Percentiles rank a stretch among this genome's conserved stretches.
These are phyloP conservation scores for Echeneis naucrates DNA, from an alignment of 2,797 vertebrate species.

Conservation along the genomic window DNA sequence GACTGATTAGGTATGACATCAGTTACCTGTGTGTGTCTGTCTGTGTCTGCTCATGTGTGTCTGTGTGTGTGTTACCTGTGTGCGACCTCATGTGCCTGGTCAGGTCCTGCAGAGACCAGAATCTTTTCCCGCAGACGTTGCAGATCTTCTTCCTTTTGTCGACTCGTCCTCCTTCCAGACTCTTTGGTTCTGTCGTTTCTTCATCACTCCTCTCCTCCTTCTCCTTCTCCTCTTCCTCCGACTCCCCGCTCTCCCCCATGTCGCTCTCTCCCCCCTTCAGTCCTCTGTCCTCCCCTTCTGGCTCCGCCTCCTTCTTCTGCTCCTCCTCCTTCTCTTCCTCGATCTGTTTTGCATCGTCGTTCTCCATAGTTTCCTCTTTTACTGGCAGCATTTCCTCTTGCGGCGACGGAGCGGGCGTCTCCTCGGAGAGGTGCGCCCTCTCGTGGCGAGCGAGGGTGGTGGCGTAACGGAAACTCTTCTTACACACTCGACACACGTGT, in stretches of 20 bases:
- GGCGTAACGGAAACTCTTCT: slow-evolving; percentile 93
- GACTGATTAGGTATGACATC: too few relatives aligned
- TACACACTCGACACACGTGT: slow-evolving; percentile 89
- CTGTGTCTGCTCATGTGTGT: slow-evolving; percentile 9
- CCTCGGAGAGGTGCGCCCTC: slow-evolving; percentile 88
- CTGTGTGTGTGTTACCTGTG: slow-evolving; percentile 85
- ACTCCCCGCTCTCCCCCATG: slow-evolving; percentile 57
- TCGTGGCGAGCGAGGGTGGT: slow-evolving; percentile 93
- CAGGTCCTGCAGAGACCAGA: slow-evolving; percentile 98
- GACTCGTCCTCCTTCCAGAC: slow-evolving; percentile 78
- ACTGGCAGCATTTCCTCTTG: slow-evolving; percentile 54
- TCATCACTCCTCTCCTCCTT: slow-evolving; percentile 92
- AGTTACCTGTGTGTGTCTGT: background rate
- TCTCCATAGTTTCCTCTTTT: slow-evolving; percentile 65
- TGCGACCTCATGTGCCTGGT: slow-evolving; percentile 98
- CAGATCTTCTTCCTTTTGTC: slow-evolving; percentile 99
- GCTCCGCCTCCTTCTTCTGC: slow-evolving; percentile 67
- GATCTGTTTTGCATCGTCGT: background rate
- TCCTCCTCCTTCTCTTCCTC: slow-evolving; percentile 62
- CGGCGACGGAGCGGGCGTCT: slow-evolving; percentile 22
- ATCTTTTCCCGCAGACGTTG: slow-evolving; percentile 93
- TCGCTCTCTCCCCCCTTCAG: slow-evolving; percentile 80
- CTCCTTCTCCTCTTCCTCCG: slow-evolving; percentile 74
- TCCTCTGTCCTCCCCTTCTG: slow-evolving; percentile 71
- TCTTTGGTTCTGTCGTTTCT: slow-evolving; percentile 89